Evolutionary conservation across 2,888 invertebrate species (phyloP).

Genomic region (Eulithis testata): DNA sequence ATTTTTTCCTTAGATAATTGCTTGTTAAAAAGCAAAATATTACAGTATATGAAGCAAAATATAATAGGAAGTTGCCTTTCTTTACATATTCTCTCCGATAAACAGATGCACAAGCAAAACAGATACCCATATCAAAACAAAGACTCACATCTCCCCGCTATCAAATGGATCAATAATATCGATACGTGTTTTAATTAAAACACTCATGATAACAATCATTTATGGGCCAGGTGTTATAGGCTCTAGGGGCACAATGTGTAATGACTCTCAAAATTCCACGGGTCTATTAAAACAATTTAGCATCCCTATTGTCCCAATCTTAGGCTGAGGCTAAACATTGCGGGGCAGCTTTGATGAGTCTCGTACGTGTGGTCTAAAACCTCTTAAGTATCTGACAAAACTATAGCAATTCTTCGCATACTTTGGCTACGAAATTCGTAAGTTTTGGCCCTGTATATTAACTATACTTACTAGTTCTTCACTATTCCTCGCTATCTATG

Average conservation of each 20-base stretch:
- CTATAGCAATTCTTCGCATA: no score
- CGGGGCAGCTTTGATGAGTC: conserved; percentile 15
- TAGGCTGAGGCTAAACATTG: conserved; percentile 43
- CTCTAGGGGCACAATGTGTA: conserved; percentile 67
- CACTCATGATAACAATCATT: conserved; percentile 71
- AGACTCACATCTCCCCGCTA: conserved; percentile 30
- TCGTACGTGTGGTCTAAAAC: no score
- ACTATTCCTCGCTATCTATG: no score
- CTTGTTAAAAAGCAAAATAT: no score
- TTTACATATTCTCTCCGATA: not conserved
- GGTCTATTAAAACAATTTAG: conserved; percentile 83
- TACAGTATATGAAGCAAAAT: no score
- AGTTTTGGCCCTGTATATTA: no score
- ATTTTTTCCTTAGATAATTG: no score
- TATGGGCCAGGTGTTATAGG: conserved; percentile 68
- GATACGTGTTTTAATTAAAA: conserved; percentile 63
- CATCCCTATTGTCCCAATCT: conserved; percentile 68
- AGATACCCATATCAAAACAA: conserved; percentile 24
- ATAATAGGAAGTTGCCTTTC: no score
- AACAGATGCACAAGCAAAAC: conserved; percentile 25
- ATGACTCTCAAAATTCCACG: conserved; percentile 72
- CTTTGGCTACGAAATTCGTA: no score
- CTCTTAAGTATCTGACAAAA: no score
- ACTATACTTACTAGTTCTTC: no score
- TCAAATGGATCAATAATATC: conserved; percentile 41